phyloP scores from a whole-genome alignment of 2,797 vertebrate genomes.

The Danio choprae region DNA sequence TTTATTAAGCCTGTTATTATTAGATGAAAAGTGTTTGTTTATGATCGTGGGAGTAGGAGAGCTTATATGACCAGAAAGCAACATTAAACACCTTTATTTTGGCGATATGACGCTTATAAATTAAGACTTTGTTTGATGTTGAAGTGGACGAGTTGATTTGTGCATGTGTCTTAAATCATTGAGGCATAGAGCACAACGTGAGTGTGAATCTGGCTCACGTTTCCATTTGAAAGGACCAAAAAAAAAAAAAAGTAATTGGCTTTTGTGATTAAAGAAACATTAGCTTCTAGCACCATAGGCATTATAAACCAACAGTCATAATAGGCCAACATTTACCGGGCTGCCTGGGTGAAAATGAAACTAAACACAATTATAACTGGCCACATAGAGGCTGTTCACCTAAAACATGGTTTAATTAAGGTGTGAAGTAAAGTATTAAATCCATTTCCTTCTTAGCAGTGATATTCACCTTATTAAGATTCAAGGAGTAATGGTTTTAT shows the following conservation, averaged over 20 bases:
- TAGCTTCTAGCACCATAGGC: neutral
- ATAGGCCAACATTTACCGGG: neutral
- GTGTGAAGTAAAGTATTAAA: slow-evolving; percentile 52
- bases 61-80: neutral
- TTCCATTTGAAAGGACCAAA: neutral
- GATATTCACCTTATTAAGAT: slow-evolving; percentile 49
- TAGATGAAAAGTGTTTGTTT: neutral
- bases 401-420: slow-evolving; percentile 50
- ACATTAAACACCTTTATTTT: neutral
- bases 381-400: slow-evolving; percentile 48
- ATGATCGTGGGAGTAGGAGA: neutral
- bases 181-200: neutral
- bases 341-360: slow-evolving; percentile 28
- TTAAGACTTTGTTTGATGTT: neutral
- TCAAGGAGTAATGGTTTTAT: neutral
- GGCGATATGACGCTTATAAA: neutral
- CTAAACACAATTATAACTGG: slow-evolving; percentile 59
- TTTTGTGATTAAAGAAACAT: slow-evolving; percentile 35
- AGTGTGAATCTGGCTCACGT: neutral
- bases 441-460: slow-evolving; percentile 20
- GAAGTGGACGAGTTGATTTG: neutral
- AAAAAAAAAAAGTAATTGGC: neutral
- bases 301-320: neutral
- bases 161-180: neutral
- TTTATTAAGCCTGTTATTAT: slow-evolving; percentile 1